Conservation (phyloP, 2,113 vertebrate genomes). For the Loxodonta africana region DNA sequence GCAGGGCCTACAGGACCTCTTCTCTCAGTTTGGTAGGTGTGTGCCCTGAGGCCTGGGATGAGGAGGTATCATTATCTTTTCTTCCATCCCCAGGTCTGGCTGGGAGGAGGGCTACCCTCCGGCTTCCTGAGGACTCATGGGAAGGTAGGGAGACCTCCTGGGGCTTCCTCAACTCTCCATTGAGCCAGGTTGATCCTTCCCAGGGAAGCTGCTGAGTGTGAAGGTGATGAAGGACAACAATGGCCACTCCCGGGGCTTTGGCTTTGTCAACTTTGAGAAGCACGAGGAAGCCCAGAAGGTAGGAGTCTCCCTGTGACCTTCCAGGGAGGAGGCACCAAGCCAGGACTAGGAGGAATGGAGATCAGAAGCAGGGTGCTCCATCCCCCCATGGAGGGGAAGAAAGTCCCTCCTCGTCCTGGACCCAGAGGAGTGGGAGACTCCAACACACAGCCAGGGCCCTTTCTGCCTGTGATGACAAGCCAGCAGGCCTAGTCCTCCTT, state of each 20-base stretch:
- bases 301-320: conserved; percentile 45
- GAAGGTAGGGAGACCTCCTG: neutral
- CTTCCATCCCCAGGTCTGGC: neutral
- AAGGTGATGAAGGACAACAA: conserved; percentile 95
- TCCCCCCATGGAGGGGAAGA: neutral
- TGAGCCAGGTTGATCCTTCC: conserved; percentile 53
- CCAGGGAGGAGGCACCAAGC: neutral
- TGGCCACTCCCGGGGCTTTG: conserved; percentile 94
- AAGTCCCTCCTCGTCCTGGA: neutral
- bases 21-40: conserved; percentile 93
- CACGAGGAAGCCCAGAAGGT: conserved; percentile 98
- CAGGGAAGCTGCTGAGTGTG: conserved; percentile 96
- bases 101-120: neutral
- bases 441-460: no score
- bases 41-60: neutral
- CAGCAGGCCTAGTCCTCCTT: neutral
- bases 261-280: conserved; percentile 97
- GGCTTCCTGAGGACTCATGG: neutral
- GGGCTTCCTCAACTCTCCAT: neutral
- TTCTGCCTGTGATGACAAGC: neutral
- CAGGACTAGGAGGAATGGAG: neutral
- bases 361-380: neutral
- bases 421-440: neutral
- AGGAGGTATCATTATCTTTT: neutral
- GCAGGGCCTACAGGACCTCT: conserved; percentile 92